A percentile compares a stretch with the other conserved stretches of the same genome.
Evolutionary conservation across 2,888 invertebrate species (phyloP).

Genomic region (Drosophila imparisetae): DNA sequence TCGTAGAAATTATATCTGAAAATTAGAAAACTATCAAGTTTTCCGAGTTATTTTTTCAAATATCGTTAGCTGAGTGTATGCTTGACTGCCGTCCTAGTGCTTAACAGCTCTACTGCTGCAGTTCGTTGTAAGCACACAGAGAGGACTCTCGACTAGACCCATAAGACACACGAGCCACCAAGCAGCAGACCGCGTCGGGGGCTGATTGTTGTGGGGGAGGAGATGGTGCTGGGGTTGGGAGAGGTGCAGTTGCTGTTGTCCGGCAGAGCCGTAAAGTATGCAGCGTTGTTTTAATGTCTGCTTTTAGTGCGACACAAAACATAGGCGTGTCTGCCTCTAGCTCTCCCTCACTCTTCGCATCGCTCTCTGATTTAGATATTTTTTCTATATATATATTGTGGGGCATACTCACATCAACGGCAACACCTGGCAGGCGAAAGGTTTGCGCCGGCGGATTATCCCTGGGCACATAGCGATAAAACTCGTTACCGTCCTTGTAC

Average conservation of each 20-base stretch:
- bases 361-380: not conserved
- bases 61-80: constrained; percentile 12
- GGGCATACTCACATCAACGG: constrained; percentile 91
- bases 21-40: not conserved
- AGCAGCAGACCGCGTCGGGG: not conserved
- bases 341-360: not conserved
- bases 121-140: constrained; percentile 25
- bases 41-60: not conserved
- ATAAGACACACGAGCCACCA: not conserved
- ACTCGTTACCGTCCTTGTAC: constrained; percentile 96
- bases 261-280: constrained; percentile 71
- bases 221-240: not conserved
- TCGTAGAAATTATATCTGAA: not conserved
- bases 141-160: constrained; percentile 14
- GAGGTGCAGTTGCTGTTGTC: constrained; percentile 48
- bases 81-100: constrained; percentile 10
- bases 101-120: constrained; percentile 39
- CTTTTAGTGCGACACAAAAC: constrained; percentile 34
- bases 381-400: not conserved
- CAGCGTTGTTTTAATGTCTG: constrained; percentile 68
- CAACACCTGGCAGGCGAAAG: constrained; percentile 92
- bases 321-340: constrained; percentile 2
- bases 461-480: constrained; percentile 93
- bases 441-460: constrained; percentile 92
- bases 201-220: too few relatives aligned